Conservation (phyloP, 2,888 invertebrate genomes). For the Tridacna gigas region DNA sequence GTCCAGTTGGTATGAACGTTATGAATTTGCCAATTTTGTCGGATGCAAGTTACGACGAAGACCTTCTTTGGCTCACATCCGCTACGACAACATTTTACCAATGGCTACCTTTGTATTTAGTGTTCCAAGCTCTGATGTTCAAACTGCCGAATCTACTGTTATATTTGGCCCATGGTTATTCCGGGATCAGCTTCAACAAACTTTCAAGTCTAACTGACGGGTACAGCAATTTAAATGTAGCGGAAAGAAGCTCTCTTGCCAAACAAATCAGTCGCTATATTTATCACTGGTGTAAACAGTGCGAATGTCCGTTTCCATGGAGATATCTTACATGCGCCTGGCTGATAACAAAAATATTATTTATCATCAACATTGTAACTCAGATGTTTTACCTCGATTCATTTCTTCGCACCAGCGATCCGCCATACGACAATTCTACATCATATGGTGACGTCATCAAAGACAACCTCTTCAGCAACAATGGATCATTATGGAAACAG, state of each 20-base stretch:
- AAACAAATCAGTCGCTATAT: constrained; percentile 56
- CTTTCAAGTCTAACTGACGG: constrained; percentile 51
- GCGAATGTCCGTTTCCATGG: constrained; percentile 45
- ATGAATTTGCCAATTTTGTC: background rate
- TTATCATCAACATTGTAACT: constrained; percentile 46
- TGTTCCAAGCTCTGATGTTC: constrained; percentile 59
- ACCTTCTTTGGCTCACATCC: background rate
- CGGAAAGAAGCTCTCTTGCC: constrained; percentile 45
- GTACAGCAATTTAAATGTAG: constrained; percentile 35
- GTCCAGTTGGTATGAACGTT: background rate
- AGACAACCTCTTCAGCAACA: constrained; percentile 42
- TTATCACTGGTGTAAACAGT: constrained; percentile 52
- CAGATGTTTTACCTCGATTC: constrained; percentile 46
- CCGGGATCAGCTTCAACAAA: constrained; percentile 57
- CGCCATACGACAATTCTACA: constrained; percentile 46
- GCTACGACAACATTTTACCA: constrained; percentile 48
- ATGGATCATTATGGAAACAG: constrained; percentile 37
- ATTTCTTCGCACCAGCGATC: constrained; percentile 39
- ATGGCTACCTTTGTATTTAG: constrained; percentile 57
- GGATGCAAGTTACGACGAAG: background rate
- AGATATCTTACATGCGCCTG: constrained; percentile 51
- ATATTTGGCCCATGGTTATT: constrained; percentile 49
- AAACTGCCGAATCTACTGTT: constrained; percentile 60
- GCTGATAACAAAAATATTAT: constrained; percentile 54
- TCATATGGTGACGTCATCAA: constrained; percentile 58